A percentile compares a stretch with the other conserved stretches of the same genome.
phyloP scores from a whole-genome alignment of 1,140 invertebrate species.

The Solenopsis invicta region DNA sequence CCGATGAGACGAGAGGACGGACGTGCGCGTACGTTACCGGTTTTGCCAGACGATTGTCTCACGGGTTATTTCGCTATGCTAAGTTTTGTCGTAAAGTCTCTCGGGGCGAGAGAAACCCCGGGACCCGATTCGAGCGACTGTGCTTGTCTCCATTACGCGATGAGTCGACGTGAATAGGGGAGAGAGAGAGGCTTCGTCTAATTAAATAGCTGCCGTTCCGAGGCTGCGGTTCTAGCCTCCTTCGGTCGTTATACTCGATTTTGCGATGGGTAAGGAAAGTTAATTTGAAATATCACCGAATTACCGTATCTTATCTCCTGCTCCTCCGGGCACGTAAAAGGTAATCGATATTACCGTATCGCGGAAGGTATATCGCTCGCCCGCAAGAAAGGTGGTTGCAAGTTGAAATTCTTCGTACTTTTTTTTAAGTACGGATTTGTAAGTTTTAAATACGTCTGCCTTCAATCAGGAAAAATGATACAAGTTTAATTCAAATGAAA shows the following conservation, averaged over 20 bases:
- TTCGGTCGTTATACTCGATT: not conserved
- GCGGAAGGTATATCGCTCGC: not conserved
- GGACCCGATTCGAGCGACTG: not conserved
- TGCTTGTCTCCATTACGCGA: not conserved
- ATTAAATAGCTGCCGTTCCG: conserved; percentile 29
- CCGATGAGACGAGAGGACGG: conserved; percentile 18
- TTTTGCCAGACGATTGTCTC: not conserved
- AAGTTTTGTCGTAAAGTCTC: not conserved
- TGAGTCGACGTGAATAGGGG: not conserved
- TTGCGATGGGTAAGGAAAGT: not conserved
- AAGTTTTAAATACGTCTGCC: too few species aligned
- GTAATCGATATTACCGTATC: conserved; percentile 20
- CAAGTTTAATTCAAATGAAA: too few species aligned
- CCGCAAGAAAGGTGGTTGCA: too few species aligned
- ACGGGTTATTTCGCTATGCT: not conserved
- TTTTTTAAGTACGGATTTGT: too few species aligned
- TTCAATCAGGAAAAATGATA: too few species aligned
- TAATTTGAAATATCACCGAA: not conserved
- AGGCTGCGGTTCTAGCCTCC: not conserved
- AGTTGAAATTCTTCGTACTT: too few species aligned
- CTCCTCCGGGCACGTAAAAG: not conserved
- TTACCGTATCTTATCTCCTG: not conserved
- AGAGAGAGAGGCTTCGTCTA: not conserved
- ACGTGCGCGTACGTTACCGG: not conserved
- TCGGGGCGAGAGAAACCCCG: not conserved